Base-by-base conservation (phyloP, 2,797 vertebrate genomes). In the Triplophysa bombifrons region DNA sequence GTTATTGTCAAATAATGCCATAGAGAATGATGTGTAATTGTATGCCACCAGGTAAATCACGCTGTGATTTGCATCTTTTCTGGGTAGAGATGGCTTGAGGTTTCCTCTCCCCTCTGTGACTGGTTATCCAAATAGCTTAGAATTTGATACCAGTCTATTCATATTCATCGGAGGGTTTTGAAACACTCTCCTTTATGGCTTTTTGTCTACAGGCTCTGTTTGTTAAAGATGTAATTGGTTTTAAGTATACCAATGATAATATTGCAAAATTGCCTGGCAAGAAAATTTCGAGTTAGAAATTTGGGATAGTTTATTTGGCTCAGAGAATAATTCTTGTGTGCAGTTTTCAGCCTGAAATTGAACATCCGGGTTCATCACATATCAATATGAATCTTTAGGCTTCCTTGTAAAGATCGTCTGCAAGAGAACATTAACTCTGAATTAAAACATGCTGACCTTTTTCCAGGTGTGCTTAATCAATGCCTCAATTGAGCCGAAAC, bases 11-110 rank as follows among this genome's bases (percentile, higher is more conserved):
- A 74, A 68, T 78, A 69, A 63, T 69, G 77, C 46, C 73, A 72
- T 30, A 30, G 78, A 83, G 66, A 48, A 80, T 72, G 72, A 70
- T 74, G 63, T 64, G 77, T 72, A 83, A 85, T 70, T 81, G 79
- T 50, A 14, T 27, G 76, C 65, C 60, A 65, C 27, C 68, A 85
- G 78, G 75, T 81, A 81, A 30, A 22, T 44, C 30, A 76, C 25
- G 22, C 41, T 38, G 79, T 66, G 79, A 83, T 81, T 80, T 81
- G 75, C 68, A 79, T 75, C 78, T 83, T 48, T 64, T 56, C 48
- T 65, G 20, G 14, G 6, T 25, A 46, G 44, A 50, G 72, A 67
- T 14, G 30, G 44, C 65, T 44, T 48, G 65, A 60, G 65, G n/a
- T 61, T 50, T 55, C 19, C 60, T 50, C 16, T 70, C 6, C 38